These are phyloP conservation scores for Sesia apiformis DNA, from an alignment of 2,888 invertebrate genomes.

Conservation along the genomic window DNA sequence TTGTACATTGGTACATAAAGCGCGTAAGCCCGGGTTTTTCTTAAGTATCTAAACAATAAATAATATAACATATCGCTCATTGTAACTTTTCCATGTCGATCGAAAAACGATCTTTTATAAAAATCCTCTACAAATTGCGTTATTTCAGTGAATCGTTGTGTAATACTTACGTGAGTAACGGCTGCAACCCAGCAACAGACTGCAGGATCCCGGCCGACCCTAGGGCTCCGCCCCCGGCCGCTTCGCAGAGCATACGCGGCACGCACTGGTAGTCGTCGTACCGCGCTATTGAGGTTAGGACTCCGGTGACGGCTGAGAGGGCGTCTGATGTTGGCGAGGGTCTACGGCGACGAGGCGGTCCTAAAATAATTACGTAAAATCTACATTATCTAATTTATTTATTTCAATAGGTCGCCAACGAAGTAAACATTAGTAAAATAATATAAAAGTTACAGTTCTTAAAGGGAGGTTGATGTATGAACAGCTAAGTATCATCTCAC, in stretches of 20 bases:
- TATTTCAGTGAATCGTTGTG: neutral
- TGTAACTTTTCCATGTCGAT: too few species aligned
- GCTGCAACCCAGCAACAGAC: slow-evolving; percentile 60
- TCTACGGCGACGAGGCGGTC: slow-evolving; percentile 27
- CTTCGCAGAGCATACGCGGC: slow-evolving; percentile 85
- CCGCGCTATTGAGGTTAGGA: slow-evolving; percentile 59
- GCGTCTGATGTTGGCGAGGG: slow-evolving; percentile 42
- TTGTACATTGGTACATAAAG: too few species aligned
- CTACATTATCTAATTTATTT: too few species aligned
- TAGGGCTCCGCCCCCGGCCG: slow-evolving; percentile 71
- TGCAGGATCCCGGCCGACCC: slow-evolving; percentile 33
- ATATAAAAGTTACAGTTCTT: too few species aligned
- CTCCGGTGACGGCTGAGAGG: slow-evolving; percentile 44
- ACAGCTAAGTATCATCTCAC: too few species aligned
- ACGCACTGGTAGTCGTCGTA: slow-evolving; percentile 88
- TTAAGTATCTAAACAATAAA: too few species aligned
- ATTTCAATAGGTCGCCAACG: too few species aligned
- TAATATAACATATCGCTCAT: too few species aligned
- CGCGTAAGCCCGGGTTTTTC: too few species aligned
- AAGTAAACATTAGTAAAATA: too few species aligned
- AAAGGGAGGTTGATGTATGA: too few species aligned
- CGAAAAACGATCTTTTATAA: too few species aligned
- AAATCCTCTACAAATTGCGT: neutral
- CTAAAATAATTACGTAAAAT: slow-evolving; percentile 15
- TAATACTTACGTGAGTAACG: slow-evolving; percentile 75